Evolutionary conservation across 2,797 vertebrate genomes (phyloP).

Genomic region (Agapornis canus): DNA sequence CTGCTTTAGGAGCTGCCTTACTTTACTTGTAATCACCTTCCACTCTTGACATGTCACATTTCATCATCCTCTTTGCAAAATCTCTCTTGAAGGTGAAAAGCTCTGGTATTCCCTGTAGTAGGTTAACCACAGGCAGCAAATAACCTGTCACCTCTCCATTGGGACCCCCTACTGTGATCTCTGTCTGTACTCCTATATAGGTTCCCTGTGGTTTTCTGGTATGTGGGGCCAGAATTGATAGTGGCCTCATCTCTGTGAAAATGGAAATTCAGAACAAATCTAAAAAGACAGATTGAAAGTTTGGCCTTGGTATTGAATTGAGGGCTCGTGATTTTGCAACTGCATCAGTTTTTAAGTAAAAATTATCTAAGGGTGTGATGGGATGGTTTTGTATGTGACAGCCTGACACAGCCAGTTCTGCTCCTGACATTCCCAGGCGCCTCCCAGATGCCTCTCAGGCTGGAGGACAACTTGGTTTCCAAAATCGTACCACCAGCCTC

Average conservation of each 20-base stretch:
- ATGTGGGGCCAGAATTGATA: background rate
- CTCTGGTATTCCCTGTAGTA: background rate
- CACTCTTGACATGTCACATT: background rate
- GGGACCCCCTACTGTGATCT: background rate
- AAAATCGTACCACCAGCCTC: background rate
- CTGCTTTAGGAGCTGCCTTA: background rate
- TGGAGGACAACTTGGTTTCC: background rate
- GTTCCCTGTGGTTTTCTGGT: background rate
- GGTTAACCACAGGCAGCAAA: background rate
- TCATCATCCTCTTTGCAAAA: background rate
- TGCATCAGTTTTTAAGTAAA: background rate
- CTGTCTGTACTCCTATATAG: background rate
- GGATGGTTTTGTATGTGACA: background rate
- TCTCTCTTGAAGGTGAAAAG: background rate
- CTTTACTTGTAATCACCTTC: slow-evolving; percentile 15
- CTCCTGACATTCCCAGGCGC: background rate
- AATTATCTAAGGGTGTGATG: background rate
- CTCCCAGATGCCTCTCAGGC: background rate
- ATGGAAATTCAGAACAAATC: background rate
- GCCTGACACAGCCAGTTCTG: background rate
- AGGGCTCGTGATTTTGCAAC: background rate
- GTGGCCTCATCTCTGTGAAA: background rate
- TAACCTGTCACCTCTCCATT: background rate
- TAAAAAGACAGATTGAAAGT: background rate
- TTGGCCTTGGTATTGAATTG: background rate